phyloP scores from a whole-genome alignment of 92 coral and sea anemone species.

The Pocillopora grandis region DNA sequence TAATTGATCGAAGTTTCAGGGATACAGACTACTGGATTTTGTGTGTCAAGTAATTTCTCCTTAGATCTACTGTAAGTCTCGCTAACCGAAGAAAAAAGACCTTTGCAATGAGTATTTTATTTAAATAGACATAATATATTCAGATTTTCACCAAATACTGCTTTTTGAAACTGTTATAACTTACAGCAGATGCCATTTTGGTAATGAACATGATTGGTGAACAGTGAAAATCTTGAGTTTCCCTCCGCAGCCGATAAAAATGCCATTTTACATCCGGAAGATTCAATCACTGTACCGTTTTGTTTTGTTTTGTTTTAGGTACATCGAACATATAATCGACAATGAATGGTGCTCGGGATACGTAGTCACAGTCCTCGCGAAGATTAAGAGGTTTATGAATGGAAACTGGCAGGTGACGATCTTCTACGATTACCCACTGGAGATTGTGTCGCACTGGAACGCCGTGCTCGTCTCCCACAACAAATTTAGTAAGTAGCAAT shows the following conservation, averaged over 20 bases:
- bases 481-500: slow-evolving; percentile 35
- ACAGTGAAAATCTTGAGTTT: no score
- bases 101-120: neutral
- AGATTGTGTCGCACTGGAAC: slow-evolving; percentile 32
- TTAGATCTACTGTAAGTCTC: no score
- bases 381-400: slow-evolving; percentile 28
- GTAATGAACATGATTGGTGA: no score
- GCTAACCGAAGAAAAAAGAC: no score
- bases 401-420: slow-evolving; percentile 45
- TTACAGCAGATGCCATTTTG: neutral
- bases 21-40: no score
- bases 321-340: slow-evolving; percentile 6
- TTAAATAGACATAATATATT: neutral
- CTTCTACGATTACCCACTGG: slow-evolving; percentile 48
- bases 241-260: no score
- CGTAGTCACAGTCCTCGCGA: slow-evolving; percentile 23
- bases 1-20: no score
- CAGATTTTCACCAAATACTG: neutral
- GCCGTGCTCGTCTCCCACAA: slow-evolving; percentile 36
- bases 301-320: neutral
- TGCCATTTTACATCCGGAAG: no score
- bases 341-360: slow-evolving; percentile 40
- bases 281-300: neutral
- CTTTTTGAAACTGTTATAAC: neutral
- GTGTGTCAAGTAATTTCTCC: no score